Percentiles rank a stretch among this genome's conserved stretches.
Evolutionary conservation across 2,888 invertebrate genomes (phyloP).

Genomic region (Sericinus montela): DNA sequence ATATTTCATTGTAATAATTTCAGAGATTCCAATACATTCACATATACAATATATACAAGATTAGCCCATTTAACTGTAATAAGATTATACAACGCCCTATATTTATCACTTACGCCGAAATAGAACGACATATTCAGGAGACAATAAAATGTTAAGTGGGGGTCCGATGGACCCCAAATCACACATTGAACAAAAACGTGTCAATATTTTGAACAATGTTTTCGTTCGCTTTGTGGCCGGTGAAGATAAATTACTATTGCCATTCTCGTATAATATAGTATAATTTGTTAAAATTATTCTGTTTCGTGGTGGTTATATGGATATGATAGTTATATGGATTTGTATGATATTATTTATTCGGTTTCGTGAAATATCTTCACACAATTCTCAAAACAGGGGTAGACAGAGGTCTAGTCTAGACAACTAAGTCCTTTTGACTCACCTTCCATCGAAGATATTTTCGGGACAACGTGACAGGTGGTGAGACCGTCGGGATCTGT

Average conservation of each 20-base stretch:
- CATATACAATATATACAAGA: too few species aligned
- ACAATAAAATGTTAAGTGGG: conserved; percentile 64
- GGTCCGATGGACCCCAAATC: conserved; percentile 54
- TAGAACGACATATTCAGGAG: conserved; percentile 41
- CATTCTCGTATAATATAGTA: conserved; percentile 54
- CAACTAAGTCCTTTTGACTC: too few species aligned
- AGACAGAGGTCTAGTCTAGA: too few species aligned
- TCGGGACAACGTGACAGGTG: too few species aligned
- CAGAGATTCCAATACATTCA: too few species aligned
- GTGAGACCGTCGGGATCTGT: too few species aligned
- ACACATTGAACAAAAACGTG: conserved; percentile 63
- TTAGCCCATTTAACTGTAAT: too few species aligned
- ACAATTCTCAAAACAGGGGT: too few species aligned
- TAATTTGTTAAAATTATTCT: conserved; percentile 67
- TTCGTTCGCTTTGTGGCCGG: conserved; percentile 66
- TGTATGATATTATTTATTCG: too few species aligned
- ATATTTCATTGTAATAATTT: too few species aligned
- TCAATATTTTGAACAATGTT: conserved; percentile 76
- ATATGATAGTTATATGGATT: conserved; percentile 25
- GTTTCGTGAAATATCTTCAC: too few species aligned
- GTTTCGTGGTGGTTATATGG: conserved; percentile 35
- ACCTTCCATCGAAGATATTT: too few species aligned
- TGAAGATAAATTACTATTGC: conserved; percentile 69
- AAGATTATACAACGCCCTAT: conserved; percentile 4
- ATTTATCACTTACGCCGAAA: conserved; percentile 18